These are phyloP conservation scores for Acanthurus lineatus DNA, from an alignment of 2,797 vertebrate genomes.

Conservation along the genomic window DNA sequence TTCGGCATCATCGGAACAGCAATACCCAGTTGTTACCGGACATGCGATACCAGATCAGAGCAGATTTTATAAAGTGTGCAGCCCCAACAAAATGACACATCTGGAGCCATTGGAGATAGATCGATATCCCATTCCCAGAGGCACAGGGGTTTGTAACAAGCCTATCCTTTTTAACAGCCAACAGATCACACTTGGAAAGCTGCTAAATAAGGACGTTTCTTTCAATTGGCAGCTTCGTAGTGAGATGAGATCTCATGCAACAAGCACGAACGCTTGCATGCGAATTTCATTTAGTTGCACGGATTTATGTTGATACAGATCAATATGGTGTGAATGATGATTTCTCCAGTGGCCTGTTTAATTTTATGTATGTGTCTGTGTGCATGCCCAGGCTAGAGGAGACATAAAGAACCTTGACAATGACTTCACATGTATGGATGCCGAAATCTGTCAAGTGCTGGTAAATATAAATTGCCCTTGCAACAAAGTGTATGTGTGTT, in stretches of 20 bases:
- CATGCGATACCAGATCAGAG: constrained; percentile 71
- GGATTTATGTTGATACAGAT: constrained; percentile 41
- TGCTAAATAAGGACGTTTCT: constrained; percentile 43
- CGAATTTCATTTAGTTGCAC: constrained; percentile 23
- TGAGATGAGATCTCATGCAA: constrained; percentile 23
- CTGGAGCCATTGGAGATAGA: constrained; percentile 65
- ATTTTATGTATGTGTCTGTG: constrained; percentile 38
- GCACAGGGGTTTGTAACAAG: constrained; percentile 39
- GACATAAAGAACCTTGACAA: constrained; percentile 10
- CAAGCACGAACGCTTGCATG: constrained; percentile 1
- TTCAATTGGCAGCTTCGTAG: constrained; percentile 33
- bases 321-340: constrained; percentile 20
- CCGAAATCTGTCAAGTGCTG: constrained; percentile 18
- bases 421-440: constrained; percentile 25
- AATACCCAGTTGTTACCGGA: constrained; percentile 76
- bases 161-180: constrained; percentile 50
- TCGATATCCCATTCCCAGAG: constrained; percentile 69
- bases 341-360: constrained; percentile 35
- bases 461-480: constrained; percentile 41
- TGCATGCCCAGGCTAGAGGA: neutral
- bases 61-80: constrained; percentile 68
- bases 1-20: constrained; percentile 76
- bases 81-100: constrained; percentile 75
- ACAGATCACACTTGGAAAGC: constrained; percentile 44
- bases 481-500: constrained; percentile 41